Conservation (phyloP, 2,888 invertebrate species). For the Cantharis nigra region DNA sequence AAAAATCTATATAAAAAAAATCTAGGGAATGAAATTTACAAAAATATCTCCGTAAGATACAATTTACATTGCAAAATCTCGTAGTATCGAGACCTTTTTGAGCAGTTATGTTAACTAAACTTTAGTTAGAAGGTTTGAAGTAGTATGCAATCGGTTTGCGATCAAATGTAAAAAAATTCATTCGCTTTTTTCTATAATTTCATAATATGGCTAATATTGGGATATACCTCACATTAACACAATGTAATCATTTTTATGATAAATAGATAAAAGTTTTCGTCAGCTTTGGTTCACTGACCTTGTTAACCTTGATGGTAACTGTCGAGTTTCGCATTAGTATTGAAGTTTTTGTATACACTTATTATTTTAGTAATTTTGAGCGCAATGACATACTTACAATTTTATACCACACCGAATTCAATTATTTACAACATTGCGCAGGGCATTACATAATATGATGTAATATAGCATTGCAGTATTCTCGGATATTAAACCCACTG, state of each 20-base stretch:
- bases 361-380: background rate
- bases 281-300: background rate
- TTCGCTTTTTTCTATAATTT: background rate
- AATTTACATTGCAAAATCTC: no score
- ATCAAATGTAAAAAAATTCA: background rate
- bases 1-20: no score
- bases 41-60: no score
- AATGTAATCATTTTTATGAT: background rate
- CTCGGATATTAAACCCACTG: background rate
- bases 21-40: no score
- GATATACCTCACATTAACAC: background rate
- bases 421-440: constrained; percentile 25
- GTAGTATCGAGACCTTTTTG: no score
- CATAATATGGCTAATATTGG: background rate
- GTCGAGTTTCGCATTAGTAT: background rate
- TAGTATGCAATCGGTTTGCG: background rate
- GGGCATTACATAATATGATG: constrained; percentile 21
- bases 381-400: background rate
- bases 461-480: background rate
- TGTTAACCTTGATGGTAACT: background rate
- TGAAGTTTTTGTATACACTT: background rate
- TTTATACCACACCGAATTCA: constrained; percentile 1
- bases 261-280: background rate
- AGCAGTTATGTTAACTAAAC: no score
- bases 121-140: background rate